Evolutionary conservation across 2,888 invertebrate genomes (phyloP).

Genomic region (Sceliomorpha sp.): DNA sequence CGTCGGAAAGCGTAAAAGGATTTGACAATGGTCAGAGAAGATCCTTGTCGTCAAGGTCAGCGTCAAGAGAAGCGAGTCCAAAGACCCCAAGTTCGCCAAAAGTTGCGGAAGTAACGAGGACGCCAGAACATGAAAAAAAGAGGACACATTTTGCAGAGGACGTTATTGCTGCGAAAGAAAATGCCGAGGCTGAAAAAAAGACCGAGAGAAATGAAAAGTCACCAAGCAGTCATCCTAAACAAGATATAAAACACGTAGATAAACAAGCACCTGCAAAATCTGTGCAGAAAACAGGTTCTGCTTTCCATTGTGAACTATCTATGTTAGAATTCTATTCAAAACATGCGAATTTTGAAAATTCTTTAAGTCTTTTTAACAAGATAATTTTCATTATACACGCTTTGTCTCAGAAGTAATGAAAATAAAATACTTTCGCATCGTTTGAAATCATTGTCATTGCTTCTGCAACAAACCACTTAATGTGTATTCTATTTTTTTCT

Average conservation of each 20-base stretch:
- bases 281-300: slow-evolving; percentile 59
- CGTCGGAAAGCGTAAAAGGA: slow-evolving; percentile 65
- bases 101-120: slow-evolving; percentile 13
- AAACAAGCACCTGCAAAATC: slow-evolving; percentile 39
- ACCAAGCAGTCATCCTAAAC: slow-evolving; percentile 31
- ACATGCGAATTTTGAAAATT: too few species aligned
- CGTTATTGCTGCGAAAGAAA: slow-evolving; percentile 15
- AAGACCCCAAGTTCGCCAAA: slow-evolving; percentile 28
- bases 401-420: too few species aligned
- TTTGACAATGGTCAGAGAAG: slow-evolving; percentile 71
- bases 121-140: slow-evolving; percentile 55
- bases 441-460: too few species aligned
- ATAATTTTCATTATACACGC: too few species aligned
- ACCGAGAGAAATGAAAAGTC: too few species aligned
- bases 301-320: slow-evolving; percentile 4
- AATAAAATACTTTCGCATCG: too few species aligned
- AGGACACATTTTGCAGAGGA: slow-evolving; percentile 57
- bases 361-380: too few species aligned
- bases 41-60: slow-evolving; percentile 62
- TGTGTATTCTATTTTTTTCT: too few species aligned
- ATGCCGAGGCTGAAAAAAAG: slow-evolving; percentile 27
- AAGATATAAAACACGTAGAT: slow-evolving; percentile 32
- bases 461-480: too few species aligned
- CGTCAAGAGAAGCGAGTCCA: slow-evolving; percentile 46
- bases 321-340: slow-evolving; percentile 5